Base-by-base conservation (phyloP, 2,888 invertebrate species). In the Griposia aprilina region DNA sequence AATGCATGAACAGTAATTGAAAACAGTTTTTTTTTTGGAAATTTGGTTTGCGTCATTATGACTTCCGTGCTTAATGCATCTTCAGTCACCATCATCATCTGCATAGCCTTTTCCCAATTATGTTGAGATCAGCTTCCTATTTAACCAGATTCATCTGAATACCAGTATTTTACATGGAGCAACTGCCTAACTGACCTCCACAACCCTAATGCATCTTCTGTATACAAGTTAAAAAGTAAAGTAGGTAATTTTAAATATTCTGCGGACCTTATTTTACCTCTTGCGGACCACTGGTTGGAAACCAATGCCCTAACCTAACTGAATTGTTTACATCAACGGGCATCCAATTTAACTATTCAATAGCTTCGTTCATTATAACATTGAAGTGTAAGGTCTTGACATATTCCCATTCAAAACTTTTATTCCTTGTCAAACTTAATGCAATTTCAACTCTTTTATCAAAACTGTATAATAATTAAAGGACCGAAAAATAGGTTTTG, bases 321-420 rank as follows among this genome's bases (percentile, higher is more conserved):
- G 52, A 73, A 73, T 75, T 73, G 41, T 63, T 75, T 63, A 45
- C 50, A 52, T 52, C 60, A 26, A 71, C 41, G 11, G 65, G 30
- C 23, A 81, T 60, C 70, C 67, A 84, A 84, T 84, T 84, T 67
- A 81, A 63, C 57, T 78, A 2, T 26, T n/a, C 73, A 66, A 72
- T 74, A 26, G 55, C 41, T 66, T 59, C 26, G n/a, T 73, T 67
- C 13, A 78, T 65, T 30, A 68, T 15, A 50, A 41, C n/a, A 50
- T 68, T 57, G 50, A 52, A 59, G 55, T 52, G n/a, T 26, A 68
- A 11, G 55, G 50, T 36, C 15, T 5, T 45, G 62, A 57, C 41
- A 72, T 48, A 45, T 81, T 74, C 0, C 30, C 13, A 45, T 50
- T 71, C 11, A 57, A 30, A 85, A 83, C 57, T 78, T 80, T 77